Conservation (phyloP, 2,888 invertebrate species). For the Serripes groenlandicus region DNA sequence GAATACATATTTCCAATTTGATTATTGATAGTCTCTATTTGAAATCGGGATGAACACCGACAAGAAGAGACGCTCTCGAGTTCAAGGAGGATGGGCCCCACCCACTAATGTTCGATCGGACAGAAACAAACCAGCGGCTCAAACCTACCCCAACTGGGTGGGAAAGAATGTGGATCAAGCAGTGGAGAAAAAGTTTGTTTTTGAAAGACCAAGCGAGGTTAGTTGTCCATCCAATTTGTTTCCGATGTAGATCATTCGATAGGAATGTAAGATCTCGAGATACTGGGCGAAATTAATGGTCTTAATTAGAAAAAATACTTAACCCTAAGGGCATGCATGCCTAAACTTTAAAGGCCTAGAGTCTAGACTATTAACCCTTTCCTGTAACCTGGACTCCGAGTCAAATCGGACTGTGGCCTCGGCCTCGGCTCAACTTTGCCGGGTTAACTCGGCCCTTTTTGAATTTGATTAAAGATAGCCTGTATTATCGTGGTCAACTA, state of each 20-base stretch:
- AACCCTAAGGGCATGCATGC: too few relatives aligned
- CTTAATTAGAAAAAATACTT: too few relatives aligned
- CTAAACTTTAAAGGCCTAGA: too few relatives aligned
- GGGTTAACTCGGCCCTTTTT: background rate
- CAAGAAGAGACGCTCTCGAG: conserved; percentile 75
- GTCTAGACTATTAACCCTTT: too few relatives aligned
- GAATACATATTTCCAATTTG: too few relatives aligned
- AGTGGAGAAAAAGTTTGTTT: conserved; percentile 74
- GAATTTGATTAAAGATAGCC: too few relatives aligned
- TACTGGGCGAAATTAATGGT: too few relatives aligned
- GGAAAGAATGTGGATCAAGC: conserved; percentile 77
- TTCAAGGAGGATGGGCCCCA: conserved; percentile 83
- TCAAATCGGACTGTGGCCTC: background rate
- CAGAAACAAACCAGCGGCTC: conserved; percentile 71
- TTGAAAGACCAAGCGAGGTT: conserved; percentile 75
- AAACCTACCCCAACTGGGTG: conserved; percentile 72
- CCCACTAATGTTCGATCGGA: conserved; percentile 75
- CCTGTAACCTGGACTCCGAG: background rate
- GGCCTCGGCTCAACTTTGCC: background rate
- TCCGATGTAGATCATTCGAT: too few relatives aligned
- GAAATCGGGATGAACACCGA: conserved; percentile 70
- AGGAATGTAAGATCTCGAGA: too few relatives aligned
- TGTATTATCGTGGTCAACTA: too few relatives aligned
- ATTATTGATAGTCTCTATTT: too few relatives aligned
- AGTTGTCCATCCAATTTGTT: too few relatives aligned